Evolutionary conservation across 2,113 vertebrate genomes (phyloP), one percentile per base, ranked within the genome.

Genomic region (Strix uralensis): DNA sequence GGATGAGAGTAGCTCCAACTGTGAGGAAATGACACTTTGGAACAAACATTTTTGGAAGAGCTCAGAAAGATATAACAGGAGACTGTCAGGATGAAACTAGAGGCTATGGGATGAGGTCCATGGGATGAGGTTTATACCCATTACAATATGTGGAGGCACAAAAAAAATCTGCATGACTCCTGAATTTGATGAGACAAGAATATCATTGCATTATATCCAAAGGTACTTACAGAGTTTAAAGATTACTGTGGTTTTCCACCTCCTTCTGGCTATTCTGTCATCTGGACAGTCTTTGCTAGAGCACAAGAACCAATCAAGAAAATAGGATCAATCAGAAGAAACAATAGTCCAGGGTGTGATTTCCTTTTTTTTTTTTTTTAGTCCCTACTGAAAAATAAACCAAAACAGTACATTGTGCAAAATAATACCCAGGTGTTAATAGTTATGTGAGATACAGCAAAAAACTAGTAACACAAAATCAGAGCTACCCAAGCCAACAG

Each of bases 161-260:
- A 69, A 79, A 62, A 49, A 65, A 83, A 82, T 69, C 74, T 90
- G 30, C 52, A 23, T 12, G 66, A 34, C 40, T 44, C 29, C 40
- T 34, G 80, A 46, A n/a, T 83, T 80, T n/a, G 65, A n/a, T 57
- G 67, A 42, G 49, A 9, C 51, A 32, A 18, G 38, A 57, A n/a
- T 55, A 42, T 47, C 30, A 10, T 32, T 0, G 0, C 4, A 1
- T 72, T 65, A 5, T 30, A 18, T 54, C 29, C 40, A 55, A 59
- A 59, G 29, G n/a, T 22, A 15, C 21, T 89, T 54, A 16, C 9
- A 40, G 44, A 59, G n/a, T 52, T 70, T 44, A 58, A 27, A 79
- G 34, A 8, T 12, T 38, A 12, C 38, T 6, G 26, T n/a, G 30
- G 4, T 20, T 66, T 71, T 84, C 62, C 15, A 54, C 11, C n/a